Evolutionary conservation across 92 coral and sea anemone species (phyloP).

Genomic region (Muricea muricata): DNA sequence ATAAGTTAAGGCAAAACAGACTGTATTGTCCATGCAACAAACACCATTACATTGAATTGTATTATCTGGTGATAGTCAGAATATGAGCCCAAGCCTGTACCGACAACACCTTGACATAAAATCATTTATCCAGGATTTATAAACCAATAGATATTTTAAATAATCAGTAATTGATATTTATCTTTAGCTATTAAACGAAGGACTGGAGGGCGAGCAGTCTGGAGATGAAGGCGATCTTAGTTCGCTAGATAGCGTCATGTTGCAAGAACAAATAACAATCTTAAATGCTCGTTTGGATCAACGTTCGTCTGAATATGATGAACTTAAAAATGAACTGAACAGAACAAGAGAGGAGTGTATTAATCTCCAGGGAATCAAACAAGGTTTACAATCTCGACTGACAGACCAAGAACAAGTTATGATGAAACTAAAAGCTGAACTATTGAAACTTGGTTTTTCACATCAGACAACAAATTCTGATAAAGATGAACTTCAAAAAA

Average conservation of each 20-base stretch:
- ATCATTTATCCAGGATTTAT: too few species aligned
- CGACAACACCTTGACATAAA: too few species aligned
- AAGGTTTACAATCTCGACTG: conserved; percentile 85
- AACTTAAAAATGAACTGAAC: conserved; percentile 84
- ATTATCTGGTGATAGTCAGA: too few species aligned
- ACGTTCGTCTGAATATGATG: conserved; percentile 85
- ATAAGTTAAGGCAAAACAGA: not conserved
- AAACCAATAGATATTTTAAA: not conserved
- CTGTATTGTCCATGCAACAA: not conserved
- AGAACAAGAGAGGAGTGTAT: conserved; percentile 88
- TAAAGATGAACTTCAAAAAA: conserved; percentile 74
- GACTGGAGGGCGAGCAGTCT: conserved; percentile 75
- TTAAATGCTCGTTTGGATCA: conserved; percentile 85
- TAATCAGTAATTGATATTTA: not conserved
- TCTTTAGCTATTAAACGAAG: conserved; percentile 72
- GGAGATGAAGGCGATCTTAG: conserved; percentile 82
- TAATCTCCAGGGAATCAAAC: conserved; percentile 83
- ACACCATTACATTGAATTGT: too few species aligned
- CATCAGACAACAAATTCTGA: conserved; percentile 82
- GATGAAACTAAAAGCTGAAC: conserved; percentile 92
- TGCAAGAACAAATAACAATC: conserved; percentile 84
- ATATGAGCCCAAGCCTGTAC: too few species aligned
- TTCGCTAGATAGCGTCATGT: conserved; percentile 76
- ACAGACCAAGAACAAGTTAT: conserved; percentile 87
- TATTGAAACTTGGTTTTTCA: conserved; percentile 79